Evolutionary conservation across 2,888 invertebrate species (phyloP).

Genomic region (Timandra comae): DNA sequence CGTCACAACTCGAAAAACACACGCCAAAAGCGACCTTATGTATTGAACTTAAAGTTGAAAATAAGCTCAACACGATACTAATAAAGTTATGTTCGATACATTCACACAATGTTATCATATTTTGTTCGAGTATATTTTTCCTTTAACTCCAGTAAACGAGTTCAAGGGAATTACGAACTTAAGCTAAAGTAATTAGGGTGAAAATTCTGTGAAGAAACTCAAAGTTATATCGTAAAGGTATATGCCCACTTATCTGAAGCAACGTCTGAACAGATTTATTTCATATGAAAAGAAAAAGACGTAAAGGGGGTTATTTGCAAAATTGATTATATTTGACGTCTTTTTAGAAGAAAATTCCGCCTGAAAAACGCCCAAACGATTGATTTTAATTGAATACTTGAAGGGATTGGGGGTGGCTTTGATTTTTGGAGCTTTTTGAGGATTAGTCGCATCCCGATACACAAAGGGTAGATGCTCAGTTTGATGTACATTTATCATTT

Average conservation of each 20-base stretch:
- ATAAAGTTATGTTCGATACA: slow-evolving; percentile 67
- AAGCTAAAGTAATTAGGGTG: accelerated
- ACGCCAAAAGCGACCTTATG: slow-evolving; percentile 14
- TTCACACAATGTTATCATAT: slow-evolving; percentile 64
- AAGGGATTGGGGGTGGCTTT: slow-evolving; percentile 40
- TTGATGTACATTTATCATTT: too few species aligned
- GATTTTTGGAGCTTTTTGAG: slow-evolving; percentile 39
- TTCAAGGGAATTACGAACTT: slow-evolving; percentile 13
- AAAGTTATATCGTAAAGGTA: slow-evolving; percentile 12
- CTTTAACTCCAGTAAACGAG: background rate
- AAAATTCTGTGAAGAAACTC: background rate
- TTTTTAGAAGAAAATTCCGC: slow-evolving; percentile 51
- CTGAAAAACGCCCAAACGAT: slow-evolving; percentile 41
- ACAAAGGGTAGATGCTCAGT: slow-evolving; percentile 31
- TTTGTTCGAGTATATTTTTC: slow-evolving; percentile 23
- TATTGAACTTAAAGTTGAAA: background rate
- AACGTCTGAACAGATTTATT: slow-evolving; percentile 58
- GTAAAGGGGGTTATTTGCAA: slow-evolving; percentile 59
- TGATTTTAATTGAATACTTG: slow-evolving; percentile 66
- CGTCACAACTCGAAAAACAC: slow-evolving; percentile 20
- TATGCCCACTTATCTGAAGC: slow-evolving; percentile 21
- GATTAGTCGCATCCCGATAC: slow-evolving; percentile 49
- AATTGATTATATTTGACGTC: slow-evolving; percentile 72
- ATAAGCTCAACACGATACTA: slow-evolving; percentile 13
- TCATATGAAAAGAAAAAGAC: slow-evolving; percentile 57